A percentile compares a stretch with the other conserved stretches of the same genome.
These are phyloP conservation scores for Philypnodon macrostomus DNA, from an alignment of 2,797 vertebrate genomes.

Conservation along the genomic window DNA sequence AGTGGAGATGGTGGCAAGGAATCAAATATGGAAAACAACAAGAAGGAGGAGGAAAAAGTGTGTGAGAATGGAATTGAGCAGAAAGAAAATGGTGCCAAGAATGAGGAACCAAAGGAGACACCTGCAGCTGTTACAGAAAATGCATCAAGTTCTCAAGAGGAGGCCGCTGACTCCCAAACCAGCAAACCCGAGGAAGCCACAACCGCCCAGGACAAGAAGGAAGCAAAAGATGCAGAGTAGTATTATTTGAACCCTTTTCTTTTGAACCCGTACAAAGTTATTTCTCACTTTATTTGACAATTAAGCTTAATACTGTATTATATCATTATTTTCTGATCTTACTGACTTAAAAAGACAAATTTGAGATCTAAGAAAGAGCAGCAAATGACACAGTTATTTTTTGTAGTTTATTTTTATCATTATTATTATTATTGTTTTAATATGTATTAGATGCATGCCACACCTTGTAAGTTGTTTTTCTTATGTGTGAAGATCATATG, in stretches of 20 bases:
- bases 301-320: no score
- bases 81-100: background rate
- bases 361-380: no score
- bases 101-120: conserved; percentile 8
- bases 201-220: conserved; percentile 16
- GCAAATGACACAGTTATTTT: no score
- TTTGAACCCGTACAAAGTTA: no score
- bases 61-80: conserved; percentile 19
- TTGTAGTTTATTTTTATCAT: no score
- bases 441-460: no score
- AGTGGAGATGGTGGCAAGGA: background rate
- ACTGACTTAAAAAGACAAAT: no score
- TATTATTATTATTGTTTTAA: no score
- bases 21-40: conserved; percentile 18
- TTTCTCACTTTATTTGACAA: no score
- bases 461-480: no score
- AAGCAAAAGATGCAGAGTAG: conserved; percentile 26
- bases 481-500: no score
- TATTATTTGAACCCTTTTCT: background rate
- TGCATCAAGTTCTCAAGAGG: conserved; percentile 19
- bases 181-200: background rate
- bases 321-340: no score
- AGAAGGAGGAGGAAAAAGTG: conserved; percentile 6
- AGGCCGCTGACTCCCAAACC: background rate
- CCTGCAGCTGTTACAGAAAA: conserved; percentile 3